Percentiles rank a stretch among this genome's conserved stretches.
Conservation (phyloP, 2,888 invertebrate genomes). For the Sarcophaga variegata region DNA sequence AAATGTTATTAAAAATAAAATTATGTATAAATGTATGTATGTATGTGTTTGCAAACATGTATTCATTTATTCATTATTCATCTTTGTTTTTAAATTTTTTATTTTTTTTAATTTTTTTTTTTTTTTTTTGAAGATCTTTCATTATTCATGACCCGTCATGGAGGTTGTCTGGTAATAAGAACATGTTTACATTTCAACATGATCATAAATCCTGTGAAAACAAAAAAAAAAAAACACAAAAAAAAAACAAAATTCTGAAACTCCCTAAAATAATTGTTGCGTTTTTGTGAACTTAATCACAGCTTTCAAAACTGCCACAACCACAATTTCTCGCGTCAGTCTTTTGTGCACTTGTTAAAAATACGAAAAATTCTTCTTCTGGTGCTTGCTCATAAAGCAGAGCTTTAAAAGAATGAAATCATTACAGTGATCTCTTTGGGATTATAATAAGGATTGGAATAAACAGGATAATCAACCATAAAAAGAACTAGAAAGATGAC, state of each 20-base stretch:
- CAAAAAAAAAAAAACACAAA: neutral
- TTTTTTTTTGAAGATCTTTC: conserved; percentile 23
- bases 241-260: conserved; percentile 35
- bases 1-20: conserved; percentile 46
- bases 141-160: conserved; percentile 61
- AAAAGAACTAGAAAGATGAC: too few species aligned
- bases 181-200: conserved; percentile 78
- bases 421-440: neutral
- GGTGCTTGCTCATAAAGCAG: conserved; percentile 19
- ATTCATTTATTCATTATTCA: conserved; percentile 11
- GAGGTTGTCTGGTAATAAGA: conserved; percentile 63
- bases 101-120: conserved; percentile 8
- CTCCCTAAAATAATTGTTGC: conserved; percentile 34
- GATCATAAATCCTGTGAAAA: conserved; percentile 74
- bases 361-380: conserved; percentile 63
- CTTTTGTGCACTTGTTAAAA: conserved; percentile 59
- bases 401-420: conserved; percentile 10
- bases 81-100: conserved; percentile 4
- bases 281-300: conserved; percentile 69
- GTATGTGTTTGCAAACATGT: conserved; percentile 32
- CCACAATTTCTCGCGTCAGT: conserved; percentile 66
- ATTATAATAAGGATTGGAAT: too few species aligned
- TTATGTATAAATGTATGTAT: conserved; percentile 1
- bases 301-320: conserved; percentile 71
- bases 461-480: too few species aligned